Percentiles rank a stretch among this genome's conserved stretches.
Conservation (phyloP, 2,888 invertebrate species). For the Phalera bucephala region DNA sequence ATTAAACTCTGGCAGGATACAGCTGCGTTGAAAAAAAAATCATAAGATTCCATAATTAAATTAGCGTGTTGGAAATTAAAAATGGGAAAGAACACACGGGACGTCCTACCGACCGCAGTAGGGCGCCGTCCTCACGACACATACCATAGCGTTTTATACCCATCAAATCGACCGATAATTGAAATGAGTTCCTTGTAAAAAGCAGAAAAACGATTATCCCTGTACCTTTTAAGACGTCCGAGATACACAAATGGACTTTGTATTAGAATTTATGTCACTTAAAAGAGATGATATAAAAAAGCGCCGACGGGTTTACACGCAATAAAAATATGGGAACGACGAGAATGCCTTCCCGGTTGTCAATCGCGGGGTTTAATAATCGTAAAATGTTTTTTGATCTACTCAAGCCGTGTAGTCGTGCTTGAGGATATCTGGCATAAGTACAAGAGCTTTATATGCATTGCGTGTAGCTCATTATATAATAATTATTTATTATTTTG, state of each 20-base stretch:
- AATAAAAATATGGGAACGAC: slow-evolving; percentile 81
- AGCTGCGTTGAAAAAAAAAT: slow-evolving; percentile 60
- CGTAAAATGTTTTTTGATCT: slow-evolving; percentile 79
- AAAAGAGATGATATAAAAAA: slow-evolving; percentile 80
- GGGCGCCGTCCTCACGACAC: slow-evolving; percentile 76
- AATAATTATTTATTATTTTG: too few species aligned
- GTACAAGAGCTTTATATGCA: too few species aligned
- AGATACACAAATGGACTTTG: slow-evolving; percentile 83
- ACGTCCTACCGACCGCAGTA: slow-evolving; percentile 64
- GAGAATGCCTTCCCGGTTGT: slow-evolving; percentile 78
- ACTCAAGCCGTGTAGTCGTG: slow-evolving; percentile 48
- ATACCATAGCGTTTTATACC: slow-evolving; percentile 76
- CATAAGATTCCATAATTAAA: slow-evolving; percentile 72
- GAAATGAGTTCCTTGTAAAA: slow-evolving; percentile 83
- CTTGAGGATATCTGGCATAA: slow-evolving; percentile 30
- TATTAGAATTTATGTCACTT: slow-evolving; percentile 84
- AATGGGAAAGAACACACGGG: slow-evolving; percentile 58
- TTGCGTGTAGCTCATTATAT: too few species aligned
- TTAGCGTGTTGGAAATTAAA: slow-evolving; percentile 76
- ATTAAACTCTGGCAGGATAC: slow-evolving; percentile 65
- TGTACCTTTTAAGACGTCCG: slow-evolving; percentile 81
- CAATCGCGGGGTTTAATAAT: slow-evolving; percentile 79
- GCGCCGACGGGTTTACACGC: slow-evolving; percentile 81
- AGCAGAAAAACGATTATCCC: slow-evolving; percentile 82
- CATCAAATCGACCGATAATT: slow-evolving; percentile 81